phyloP scores from a whole-genome alignment of 2,113 vertebrate species.

The Xyliphius kryptos region DNA sequence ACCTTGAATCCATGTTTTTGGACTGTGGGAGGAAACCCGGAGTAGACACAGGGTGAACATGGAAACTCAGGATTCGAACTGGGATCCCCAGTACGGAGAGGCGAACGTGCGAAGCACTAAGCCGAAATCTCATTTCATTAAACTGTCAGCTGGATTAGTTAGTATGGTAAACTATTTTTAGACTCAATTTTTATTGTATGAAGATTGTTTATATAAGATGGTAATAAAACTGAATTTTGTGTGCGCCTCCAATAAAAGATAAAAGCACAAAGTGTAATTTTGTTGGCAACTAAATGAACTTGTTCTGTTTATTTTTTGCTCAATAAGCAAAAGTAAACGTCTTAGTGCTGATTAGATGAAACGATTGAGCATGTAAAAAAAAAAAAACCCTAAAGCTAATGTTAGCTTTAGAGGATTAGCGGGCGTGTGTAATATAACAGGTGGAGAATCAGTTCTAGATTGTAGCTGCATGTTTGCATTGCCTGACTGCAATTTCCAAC shows the following conservation, averaged over 20 bases:
- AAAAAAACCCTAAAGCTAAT: neutral
- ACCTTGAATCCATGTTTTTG: too few species aligned
- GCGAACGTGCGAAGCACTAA: too few species aligned
- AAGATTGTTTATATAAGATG: too few species aligned
- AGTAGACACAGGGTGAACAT: too few species aligned
- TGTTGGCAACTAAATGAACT: neutral
- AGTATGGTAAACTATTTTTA: too few species aligned
- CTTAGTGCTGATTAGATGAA: neutral
- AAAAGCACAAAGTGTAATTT: neutral
- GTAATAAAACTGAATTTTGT: too few species aligned
- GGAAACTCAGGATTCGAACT: too few species aligned
- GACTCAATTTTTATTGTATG: too few species aligned
- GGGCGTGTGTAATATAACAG: conserved; percentile 7
- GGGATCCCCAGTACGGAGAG: too few species aligned
- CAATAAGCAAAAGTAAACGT: neutral
- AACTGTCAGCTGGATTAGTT: too few species aligned
- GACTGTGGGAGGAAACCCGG: too few species aligned
- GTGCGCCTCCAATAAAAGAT: neutral
- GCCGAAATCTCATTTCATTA: too few species aligned
- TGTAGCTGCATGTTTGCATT: neutral
- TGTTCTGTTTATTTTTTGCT: neutral
- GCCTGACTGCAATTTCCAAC: neutral
- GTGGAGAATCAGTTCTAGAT: conserved; percentile 1
- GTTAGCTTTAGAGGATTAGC: neutral
- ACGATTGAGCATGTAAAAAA: conserved; percentile 1